phyloP scores from a whole-genome alignment of 2,797 vertebrate genomes.

The Takifugu rubripes region DNA sequence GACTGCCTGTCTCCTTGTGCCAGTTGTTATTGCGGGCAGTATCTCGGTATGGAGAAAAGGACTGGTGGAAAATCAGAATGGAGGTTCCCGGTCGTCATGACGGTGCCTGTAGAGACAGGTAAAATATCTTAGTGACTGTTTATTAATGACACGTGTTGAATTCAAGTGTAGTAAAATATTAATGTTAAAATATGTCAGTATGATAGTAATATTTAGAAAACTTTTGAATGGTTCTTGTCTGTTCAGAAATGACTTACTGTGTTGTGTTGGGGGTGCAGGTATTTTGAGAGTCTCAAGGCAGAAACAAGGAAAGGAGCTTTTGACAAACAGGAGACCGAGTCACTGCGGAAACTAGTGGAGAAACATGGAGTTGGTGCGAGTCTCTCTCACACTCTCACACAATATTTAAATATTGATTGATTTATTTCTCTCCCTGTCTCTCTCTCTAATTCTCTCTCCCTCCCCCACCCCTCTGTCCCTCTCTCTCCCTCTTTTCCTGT shows the following conservation, averaged over 20 bases:
- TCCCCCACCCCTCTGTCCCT: too few species aligned
- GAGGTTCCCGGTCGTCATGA: conserved; percentile 89
- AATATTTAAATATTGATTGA: too few species aligned
- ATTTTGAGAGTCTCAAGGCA: conserved; percentile 77
- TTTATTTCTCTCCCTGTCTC: too few species aligned
- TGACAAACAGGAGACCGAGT: conserved; percentile 72
- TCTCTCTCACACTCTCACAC: background rate
- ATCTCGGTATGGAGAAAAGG: conserved; percentile 73
- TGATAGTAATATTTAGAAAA: too few species aligned
- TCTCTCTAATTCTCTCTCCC: too few species aligned
- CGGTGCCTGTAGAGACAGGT: conserved; percentile 87
- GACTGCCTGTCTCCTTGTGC: background rate
- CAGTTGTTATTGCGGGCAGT: conserved; percentile 85
- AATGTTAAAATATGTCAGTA: too few species aligned
- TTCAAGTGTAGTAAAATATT: too few species aligned
- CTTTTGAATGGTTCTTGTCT: background rate
- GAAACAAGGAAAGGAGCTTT: conserved; percentile 83
- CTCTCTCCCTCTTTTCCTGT: too few species aligned
- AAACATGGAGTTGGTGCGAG: conserved; percentile 87
- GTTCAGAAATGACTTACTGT: background rate
- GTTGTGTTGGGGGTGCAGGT: conserved; percentile 68
- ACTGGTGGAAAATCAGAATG: conserved; percentile 86
- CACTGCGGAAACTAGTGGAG: conserved; percentile 75
- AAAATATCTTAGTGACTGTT: conserved; percentile 7
- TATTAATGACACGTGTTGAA: background rate